Conservation (phyloP, 2,888 invertebrate species). For the Nysson spinosus region DNA sequence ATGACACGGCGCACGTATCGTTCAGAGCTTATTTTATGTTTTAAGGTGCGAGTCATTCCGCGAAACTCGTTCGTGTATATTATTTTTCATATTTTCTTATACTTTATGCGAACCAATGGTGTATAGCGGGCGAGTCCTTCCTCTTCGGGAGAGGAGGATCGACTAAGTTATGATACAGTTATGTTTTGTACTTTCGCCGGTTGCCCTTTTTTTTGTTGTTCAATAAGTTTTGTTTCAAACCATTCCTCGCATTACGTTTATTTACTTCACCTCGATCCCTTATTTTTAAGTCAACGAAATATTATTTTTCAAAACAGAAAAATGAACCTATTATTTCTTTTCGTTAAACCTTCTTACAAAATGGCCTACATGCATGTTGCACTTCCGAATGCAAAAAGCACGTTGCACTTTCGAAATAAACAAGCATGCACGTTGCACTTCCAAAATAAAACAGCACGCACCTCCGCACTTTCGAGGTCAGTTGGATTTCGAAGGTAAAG, state of each 20-base stretch:
- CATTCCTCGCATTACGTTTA: constrained; percentile 55
- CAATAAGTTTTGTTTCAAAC: constrained; percentile 80
- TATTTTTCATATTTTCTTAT: constrained; percentile 19
- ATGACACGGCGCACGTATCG: constrained; percentile 23
- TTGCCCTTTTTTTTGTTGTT: constrained; percentile 70
- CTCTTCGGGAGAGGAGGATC: constrained; percentile 15
- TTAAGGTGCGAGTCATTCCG: constrained; percentile 39
- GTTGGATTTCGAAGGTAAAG: too few species aligned
- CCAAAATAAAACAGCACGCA: too few species aligned
- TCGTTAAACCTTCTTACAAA: too few species aligned
- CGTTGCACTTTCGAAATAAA: too few species aligned
- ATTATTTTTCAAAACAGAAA: too few species aligned
- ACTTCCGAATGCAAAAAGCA: too few species aligned
- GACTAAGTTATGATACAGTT: constrained; percentile 50
- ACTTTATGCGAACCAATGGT: constrained; percentile 32
- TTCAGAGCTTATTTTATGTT: constrained; percentile 56
- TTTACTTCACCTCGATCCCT: constrained; percentile 48
- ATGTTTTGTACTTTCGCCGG: constrained; percentile 69
- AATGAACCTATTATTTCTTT: too few species aligned
- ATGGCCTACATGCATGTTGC: constrained; percentile 17
- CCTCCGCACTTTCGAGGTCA: too few species aligned
- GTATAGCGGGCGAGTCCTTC: constrained; percentile 45
- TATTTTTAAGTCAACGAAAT: constrained; percentile 1
- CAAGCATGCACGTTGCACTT: too few species aligned
- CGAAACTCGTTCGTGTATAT: constrained; percentile 39